These are phyloP conservation scores for Deladenus siricidicola DNA, from an alignment of 2,888 invertebrate species.

Conservation along the genomic window DNA sequence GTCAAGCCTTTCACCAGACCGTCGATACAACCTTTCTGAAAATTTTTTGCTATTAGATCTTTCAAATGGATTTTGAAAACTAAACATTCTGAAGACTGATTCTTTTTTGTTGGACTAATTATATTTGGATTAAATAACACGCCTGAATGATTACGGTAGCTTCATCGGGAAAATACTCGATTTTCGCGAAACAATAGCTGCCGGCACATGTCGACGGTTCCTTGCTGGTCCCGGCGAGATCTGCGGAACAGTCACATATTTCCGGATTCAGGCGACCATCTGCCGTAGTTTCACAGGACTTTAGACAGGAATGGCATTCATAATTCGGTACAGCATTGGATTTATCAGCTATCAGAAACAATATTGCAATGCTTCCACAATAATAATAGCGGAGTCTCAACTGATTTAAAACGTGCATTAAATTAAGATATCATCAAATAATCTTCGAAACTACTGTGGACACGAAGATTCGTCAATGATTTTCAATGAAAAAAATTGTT, in stretches of 20 bases:
- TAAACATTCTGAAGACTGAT: neutral
- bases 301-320: conserved; percentile 46
- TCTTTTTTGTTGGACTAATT: too few species aligned
- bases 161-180: conserved; percentile 39
- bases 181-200: conserved; percentile 30
- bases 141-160: conserved; percentile 49
- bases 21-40: conserved; percentile 51
- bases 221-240: neutral
- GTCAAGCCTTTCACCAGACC: conserved; percentile 39
- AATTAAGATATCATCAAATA: too few species aligned
- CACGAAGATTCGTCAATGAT: too few species aligned
- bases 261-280: conserved; percentile 37
- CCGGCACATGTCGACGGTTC: conserved; percentile 25
- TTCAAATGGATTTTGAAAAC: neutral
- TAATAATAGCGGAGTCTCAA: too few species aligned
- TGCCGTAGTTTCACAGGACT: conserved; percentile 34
- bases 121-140: too few species aligned
- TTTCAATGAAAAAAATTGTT: too few species aligned
- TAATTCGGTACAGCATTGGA: neutral
- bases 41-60: neutral
- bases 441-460: too few species aligned
- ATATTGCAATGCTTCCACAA: too few species aligned
- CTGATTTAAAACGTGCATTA: too few species aligned
- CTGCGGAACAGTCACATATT: conserved; percentile 45
- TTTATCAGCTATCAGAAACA: too few species aligned